Evolutionary conservation across 2,797 vertebrate species (phyloP), one percentile per base, ranked within the genome.

Genomic region (Triplophysa bombifrons): DNA sequence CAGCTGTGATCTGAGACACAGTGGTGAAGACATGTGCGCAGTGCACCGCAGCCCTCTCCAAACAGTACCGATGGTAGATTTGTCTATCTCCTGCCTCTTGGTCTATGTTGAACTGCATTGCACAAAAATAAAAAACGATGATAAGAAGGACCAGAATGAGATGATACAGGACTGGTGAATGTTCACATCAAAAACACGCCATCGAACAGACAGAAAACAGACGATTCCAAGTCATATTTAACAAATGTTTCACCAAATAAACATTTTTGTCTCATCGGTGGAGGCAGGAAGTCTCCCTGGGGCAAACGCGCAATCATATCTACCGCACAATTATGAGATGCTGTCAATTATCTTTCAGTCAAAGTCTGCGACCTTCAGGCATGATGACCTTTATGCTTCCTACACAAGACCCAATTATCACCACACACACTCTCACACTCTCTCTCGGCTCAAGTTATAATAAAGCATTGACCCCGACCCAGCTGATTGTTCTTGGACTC

Each of bases 61-160:
- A 92, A 74, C 97, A 98, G 89, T 98, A 99, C 1, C 96, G 94
- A 77, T 99, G 98, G 84, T 99, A 99, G 86, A 99, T 99, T 88
- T 99, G 95, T 68, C 98, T 93, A 48, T 98, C 95, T 0, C 97
- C 97, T 0, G 98, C 98, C 88, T 99, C 98, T 81, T 94, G 94
- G 89, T 99, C 97, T 27, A 97, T 91, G 84, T 98, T 86, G 85
- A 98, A 99, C 98, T 99, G 85, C 25, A 76, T 74, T 34, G 80
- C 20, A 85, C n/a, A 25, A 55, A 56, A 79, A 17, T 17, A 82
- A 65, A 51, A 3, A 14, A 61, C 12, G 14, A 17, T 65, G 16
- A 50, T n/a, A 34, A 50, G 4, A 46, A 34, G 34, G 30, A 14
- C 16, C 27, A 38, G 4, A 38, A 7, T 51, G 9, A 51, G 7